Evolutionary conservation across 2,797 vertebrate genomes (phyloP).

Genomic region (Alosa sapidissima): DNA sequence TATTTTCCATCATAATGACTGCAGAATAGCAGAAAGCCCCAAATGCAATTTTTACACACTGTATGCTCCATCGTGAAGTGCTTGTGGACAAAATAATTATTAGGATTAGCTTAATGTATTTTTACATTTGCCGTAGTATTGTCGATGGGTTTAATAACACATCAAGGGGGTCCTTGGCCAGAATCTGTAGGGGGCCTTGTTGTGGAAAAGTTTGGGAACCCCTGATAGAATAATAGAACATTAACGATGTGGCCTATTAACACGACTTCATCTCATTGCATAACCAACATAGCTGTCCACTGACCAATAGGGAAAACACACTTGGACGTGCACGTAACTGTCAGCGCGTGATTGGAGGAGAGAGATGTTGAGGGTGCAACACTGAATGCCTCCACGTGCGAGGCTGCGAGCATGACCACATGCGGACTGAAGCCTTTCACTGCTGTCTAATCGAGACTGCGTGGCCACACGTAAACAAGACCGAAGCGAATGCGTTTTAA

Average conservation of each 20-base stretch:
- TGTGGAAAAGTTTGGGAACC: no score
- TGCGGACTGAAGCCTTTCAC: not conserved
- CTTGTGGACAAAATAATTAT: no score
- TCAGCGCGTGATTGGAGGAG: not conserved
- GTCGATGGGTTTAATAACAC: no score
- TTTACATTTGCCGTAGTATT: no score
- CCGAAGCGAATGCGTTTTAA: not conserved
- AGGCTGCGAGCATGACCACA: not conserved
- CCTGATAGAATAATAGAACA: no score
- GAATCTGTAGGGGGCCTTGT: no score
- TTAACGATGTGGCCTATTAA: not conserved
- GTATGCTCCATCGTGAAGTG: no score
- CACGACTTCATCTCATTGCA: not conserved
- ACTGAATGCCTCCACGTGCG: not conserved
- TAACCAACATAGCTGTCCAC: not conserved
- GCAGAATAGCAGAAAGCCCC: no score
- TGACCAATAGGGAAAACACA: not conserved
- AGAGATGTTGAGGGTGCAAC: not conserved
- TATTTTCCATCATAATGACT: no score
- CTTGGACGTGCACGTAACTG: not conserved
- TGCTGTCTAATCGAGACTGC: not conserved
- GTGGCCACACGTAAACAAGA: not conserved
- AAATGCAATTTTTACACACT: no score
- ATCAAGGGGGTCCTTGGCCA: no score
- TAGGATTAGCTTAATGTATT: no score